Conservation (phyloP, 2,113 vertebrate genomes). For the Actenoides hombroni region DNA sequence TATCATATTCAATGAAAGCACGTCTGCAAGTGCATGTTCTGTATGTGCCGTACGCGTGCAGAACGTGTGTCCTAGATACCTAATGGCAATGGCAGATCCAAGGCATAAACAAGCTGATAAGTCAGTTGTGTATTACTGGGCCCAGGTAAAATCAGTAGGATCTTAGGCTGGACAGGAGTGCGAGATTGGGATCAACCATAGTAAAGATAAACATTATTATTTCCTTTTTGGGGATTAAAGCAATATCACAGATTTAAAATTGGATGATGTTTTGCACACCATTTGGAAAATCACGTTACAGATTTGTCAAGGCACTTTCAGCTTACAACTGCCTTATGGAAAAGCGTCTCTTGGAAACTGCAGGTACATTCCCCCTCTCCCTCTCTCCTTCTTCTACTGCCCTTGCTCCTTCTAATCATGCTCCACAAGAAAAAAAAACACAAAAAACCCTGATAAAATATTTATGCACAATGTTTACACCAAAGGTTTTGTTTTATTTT, state of each 20-base stretch:
- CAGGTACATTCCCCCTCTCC: neutral
- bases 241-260: slow-evolving; percentile 51
- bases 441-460: neutral
- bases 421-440: neutral
- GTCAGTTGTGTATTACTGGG: neutral
- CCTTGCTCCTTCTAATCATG: neutral
- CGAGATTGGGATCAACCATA: neutral
- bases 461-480: neutral
- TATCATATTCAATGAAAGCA: slow-evolving; percentile 43
- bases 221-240: slow-evolving; percentile 43
- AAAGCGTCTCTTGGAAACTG: slow-evolving; percentile 60
- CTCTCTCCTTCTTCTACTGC: neutral
- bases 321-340: slow-evolving; percentile 61
- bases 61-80: slow-evolving; percentile 53
- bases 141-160: neutral
- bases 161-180: neutral
- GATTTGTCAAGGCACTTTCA: slow-evolving; percentile 66
- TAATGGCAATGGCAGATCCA: slow-evolving; percentile 23
- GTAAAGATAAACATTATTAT: slow-evolving; percentile 24
- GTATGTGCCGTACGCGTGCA: neutral
- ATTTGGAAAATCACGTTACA: slow-evolving; percentile 61
- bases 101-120: slow-evolving; percentile 44
- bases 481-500: neutral
- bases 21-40: neutral
- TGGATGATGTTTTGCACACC: slow-evolving; percentile 61